Evolutionary conservation across 2,888 invertebrate species (phyloP).

Genomic region (Enchytraeus crypticus): DNA sequence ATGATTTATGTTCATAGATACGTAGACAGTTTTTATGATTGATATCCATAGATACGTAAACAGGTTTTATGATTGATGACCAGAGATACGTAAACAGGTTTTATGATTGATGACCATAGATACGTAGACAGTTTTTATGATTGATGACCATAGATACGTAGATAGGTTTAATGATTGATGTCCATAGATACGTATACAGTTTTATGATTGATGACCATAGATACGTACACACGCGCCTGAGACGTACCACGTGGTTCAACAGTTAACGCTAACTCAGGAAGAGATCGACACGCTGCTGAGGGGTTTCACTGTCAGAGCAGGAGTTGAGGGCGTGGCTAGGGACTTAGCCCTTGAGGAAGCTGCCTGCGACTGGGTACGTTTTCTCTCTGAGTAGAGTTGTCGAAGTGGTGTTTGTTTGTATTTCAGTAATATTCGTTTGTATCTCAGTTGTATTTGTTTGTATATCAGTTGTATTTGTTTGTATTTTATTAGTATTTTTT

Average conservation of each 20-base stretch:
- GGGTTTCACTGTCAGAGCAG: constrained; percentile 8
- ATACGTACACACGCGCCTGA: constrained; percentile 54
- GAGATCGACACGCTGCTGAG: constrained; percentile 54
- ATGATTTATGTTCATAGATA: no score
- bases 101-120: background rate
- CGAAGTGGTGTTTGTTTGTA: background rate
- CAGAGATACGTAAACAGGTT: no score
- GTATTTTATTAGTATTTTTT: no score
- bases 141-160: background rate
- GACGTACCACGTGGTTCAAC: constrained; percentile 41
- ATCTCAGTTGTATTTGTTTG: no score
- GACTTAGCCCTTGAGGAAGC: constrained; percentile 46
- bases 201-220: constrained; percentile 42
- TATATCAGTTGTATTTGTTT: no score
- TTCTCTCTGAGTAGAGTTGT: background rate
- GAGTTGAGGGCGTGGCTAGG: background rate
- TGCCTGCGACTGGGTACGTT: constrained; percentile 46
- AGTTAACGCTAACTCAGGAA: constrained; percentile 51
- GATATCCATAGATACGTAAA: no score
- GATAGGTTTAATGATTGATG: background rate
- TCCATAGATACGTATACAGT: constrained; percentile 53
- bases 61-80: no score
- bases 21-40: no score
- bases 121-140: background rate
- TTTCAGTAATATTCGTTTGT: no score